Evolutionary conservation across 2,797 vertebrate genomes (phyloP).

Genomic region (Mustela erminea): DNA sequence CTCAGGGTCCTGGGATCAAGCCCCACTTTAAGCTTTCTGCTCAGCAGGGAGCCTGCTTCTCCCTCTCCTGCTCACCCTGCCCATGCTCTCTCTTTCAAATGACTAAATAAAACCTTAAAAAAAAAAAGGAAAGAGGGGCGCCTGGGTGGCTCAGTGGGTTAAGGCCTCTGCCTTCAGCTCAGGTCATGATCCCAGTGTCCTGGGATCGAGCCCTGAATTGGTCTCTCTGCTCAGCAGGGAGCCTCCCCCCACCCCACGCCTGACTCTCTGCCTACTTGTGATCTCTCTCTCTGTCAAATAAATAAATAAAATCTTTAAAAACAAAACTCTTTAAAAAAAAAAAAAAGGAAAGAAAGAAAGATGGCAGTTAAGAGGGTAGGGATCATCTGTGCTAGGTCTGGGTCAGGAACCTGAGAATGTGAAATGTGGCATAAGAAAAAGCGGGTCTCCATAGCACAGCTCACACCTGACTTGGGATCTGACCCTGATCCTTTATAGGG

Average conservation of each 20-base stretch:
- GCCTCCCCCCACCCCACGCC: too few species aligned
- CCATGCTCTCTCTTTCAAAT: background rate
- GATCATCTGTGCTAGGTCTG: background rate
- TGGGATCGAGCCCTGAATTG: too few species aligned
- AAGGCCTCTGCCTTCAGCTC: too few species aligned
- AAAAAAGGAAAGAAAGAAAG: background rate
- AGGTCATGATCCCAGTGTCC: too few species aligned
- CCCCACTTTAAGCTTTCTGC: too few species aligned
- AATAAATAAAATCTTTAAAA: too few species aligned
- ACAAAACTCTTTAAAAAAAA: too few species aligned
- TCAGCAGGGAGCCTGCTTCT: background rate
- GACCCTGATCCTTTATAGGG: background rate
- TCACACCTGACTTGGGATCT: background rate
- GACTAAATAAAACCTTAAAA: background rate
- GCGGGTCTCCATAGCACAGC: background rate
- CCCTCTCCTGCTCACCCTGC: background rate
- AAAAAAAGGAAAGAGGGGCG: background rate
- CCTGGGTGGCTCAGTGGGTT: too few species aligned
- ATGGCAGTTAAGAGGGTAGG: background rate
- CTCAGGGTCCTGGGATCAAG: too few species aligned
- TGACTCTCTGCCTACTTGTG: too few species aligned
- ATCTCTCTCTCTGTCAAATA: too few species aligned
- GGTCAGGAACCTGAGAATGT: background rate
- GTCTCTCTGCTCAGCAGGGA: too few species aligned
- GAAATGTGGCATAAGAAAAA: conserved; percentile 6